Base-by-base conservation (phyloP, 2,888 invertebrate genomes). In the Drosophila mercatorum region DNA sequence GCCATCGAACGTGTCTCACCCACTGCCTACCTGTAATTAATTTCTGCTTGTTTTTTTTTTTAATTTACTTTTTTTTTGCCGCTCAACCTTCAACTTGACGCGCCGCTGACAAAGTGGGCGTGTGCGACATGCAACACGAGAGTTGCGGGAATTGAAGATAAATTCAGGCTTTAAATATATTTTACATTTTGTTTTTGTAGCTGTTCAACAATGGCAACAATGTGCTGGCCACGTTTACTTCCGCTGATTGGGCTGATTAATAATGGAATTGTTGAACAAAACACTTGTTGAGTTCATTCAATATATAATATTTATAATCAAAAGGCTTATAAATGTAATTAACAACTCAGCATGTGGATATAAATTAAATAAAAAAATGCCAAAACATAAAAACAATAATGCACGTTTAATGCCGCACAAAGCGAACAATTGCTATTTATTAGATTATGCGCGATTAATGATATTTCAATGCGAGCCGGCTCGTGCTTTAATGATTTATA, bases 401-500 rank as follows among this genome's bases (percentile, higher is more conserved):
- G 41, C 62, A 53, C 36, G 62, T 60, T 63, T 44, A 53, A 59
- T 59, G 63, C 38, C 64, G 44, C 58, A 82, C 80, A 83, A 72
- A 61, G 69, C 64, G 40, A 67, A 81, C 75, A 76, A 73, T 82
- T 73, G 73, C 60, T 76, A 79, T 82, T 82, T 79, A 85, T 82
- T 82, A 69, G 74, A 79, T 82, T 82, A 76, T 68, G 76, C 76
- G 82, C 73, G 68, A 64, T 70, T 76, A 72, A 69, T 78, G 68
- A 71, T 66, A 64, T 57, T 76, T 73, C 85, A 82, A 81, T 81
- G 85, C 68, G 68, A 81, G 72, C 78, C 41, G 61, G 73, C 68
- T 75, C 68, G 64, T 73, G 68, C 58, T 55, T 68, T 43, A 10
- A 55, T 71, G 62, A 71, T 59, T 57, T 53, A 61, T 46, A 36